These are phyloP conservation scores for Drosophila simulans DNA, from an alignment of 1,140 invertebrate species.

Conservation along the genomic window DNA sequence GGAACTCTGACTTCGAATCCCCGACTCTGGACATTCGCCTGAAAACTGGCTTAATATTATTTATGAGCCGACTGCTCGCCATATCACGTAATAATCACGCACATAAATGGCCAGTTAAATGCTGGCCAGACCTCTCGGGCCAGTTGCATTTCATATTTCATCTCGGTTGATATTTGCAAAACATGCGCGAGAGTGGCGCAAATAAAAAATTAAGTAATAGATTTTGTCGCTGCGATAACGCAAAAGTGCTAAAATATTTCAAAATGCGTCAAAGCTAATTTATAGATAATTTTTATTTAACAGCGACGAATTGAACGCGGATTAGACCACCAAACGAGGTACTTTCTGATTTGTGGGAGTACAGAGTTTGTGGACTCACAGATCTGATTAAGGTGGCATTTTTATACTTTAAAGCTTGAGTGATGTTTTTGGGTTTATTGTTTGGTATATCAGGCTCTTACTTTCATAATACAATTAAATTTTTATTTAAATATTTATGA, in stretches of 20 bases:
- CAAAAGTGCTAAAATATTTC: slow-evolving; percentile 83
- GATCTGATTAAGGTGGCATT: slow-evolving; percentile 4
- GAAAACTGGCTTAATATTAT: slow-evolving; percentile 79
- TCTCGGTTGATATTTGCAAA: slow-evolving; percentile 75
- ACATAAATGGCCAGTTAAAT: slow-evolving; percentile 82
- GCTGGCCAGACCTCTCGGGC: slow-evolving; percentile 40
- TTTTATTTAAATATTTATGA: too few species aligned
- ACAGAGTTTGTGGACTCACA: neutral
- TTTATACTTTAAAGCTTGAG: neutral
- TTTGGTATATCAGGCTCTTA: too few species aligned
- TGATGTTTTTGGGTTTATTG: neutral
- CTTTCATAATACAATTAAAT: neutral
- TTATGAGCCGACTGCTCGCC: slow-evolving; percentile 74
- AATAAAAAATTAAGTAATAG: slow-evolving; percentile 83
- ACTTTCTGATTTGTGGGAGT: slow-evolving; percentile 12
- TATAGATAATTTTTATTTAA: slow-evolving; percentile 53
- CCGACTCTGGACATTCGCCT: slow-evolving; percentile 33
- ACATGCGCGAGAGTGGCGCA: slow-evolving; percentile 60
- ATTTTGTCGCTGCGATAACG: slow-evolving; percentile 78
- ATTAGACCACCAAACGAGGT: slow-evolving; percentile 22
- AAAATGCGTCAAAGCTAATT: slow-evolving; percentile 76
- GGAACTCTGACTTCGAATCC: slow-evolving; percentile 44
- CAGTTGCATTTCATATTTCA: slow-evolving; percentile 81
- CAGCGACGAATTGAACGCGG: slow-evolving; percentile 11
- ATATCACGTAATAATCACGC: slow-evolving; percentile 83